Evolutionary conservation across 2,113 vertebrate genomes (phyloP).

Genomic region (Nycticorax nycticorax): DNA sequence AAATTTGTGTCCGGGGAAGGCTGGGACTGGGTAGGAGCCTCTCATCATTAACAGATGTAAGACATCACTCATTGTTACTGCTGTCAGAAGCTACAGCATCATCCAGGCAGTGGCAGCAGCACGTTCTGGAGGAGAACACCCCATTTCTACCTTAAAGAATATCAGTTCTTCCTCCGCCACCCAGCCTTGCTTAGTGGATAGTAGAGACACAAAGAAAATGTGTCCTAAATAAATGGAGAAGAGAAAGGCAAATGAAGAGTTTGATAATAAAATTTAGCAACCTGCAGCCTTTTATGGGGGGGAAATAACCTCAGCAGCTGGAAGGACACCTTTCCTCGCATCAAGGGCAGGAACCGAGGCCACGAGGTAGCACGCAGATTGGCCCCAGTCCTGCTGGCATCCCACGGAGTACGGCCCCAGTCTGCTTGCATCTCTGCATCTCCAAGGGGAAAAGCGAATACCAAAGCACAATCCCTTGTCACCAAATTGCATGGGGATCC

Average conservation of each 20-base stretch:
- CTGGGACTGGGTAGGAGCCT: neutral
- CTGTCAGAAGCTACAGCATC: neutral
- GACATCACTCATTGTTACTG: neutral
- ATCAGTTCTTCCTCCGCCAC: neutral
- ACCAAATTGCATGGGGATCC: neutral
- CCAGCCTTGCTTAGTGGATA: neutral
- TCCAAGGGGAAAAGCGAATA: neutral
- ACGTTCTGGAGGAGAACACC: neutral
- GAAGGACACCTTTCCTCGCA: neutral
- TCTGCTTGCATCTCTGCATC: neutral
- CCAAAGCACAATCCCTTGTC: neutral
- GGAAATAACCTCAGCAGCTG: neutral
- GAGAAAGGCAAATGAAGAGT: neutral
- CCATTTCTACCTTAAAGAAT: neutral
- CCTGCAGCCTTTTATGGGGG: neutral
- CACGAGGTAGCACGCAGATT: neutral
- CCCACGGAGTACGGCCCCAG: fast-evolving
- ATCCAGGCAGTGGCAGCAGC: neutral
- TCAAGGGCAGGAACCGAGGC: neutral
- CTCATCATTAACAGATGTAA: fast-evolving
- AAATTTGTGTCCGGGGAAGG: neutral
- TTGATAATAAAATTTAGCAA: neutral
- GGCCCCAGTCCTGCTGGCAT: fast-evolving
- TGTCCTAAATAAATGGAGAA: neutral
- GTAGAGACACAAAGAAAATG: neutral